phyloP scores from a whole-genome alignment of 2,113 vertebrate genomes.

The Anseranas semipalmata region DNA sequence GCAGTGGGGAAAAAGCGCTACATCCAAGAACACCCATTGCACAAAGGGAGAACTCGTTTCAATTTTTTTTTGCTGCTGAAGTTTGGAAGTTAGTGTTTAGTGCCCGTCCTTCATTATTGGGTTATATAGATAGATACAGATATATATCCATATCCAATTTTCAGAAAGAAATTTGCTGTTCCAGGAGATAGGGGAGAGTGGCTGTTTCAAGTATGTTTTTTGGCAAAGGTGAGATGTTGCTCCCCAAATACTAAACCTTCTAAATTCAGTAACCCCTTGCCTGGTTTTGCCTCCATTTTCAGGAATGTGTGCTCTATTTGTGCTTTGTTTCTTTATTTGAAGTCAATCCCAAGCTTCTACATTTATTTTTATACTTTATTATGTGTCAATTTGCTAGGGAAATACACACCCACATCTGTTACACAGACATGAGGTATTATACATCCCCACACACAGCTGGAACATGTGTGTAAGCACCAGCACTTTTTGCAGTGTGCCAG shows the following conservation, averaged over 20 bases:
- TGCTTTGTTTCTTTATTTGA: neutral
- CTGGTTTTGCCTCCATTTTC: neutral
- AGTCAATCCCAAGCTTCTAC: neutral
- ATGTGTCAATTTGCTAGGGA: neutral
- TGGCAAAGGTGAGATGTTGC: neutral
- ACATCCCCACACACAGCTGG: neutral
- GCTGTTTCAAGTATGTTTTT: neutral
- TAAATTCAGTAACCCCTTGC: neutral
- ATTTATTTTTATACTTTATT: neutral
- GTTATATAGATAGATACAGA: no score
- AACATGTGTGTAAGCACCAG: neutral
- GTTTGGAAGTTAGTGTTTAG: neutral
- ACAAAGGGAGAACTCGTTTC: neutral
- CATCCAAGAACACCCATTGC: rapidly evolving
- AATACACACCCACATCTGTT: neutral
- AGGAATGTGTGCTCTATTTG: neutral
- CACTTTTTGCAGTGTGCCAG: neutral
- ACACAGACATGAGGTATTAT: neutral
- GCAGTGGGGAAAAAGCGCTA: neutral
- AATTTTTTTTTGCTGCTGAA: neutral
- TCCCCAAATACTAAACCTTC: neutral
- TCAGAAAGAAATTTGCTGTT: neutral
- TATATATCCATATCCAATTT: no score
- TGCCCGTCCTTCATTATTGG: no score
- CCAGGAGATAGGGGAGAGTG: neutral